Conservation (phyloP, 2,113 vertebrate genomes). For the Xyliphius kryptos region DNA sequence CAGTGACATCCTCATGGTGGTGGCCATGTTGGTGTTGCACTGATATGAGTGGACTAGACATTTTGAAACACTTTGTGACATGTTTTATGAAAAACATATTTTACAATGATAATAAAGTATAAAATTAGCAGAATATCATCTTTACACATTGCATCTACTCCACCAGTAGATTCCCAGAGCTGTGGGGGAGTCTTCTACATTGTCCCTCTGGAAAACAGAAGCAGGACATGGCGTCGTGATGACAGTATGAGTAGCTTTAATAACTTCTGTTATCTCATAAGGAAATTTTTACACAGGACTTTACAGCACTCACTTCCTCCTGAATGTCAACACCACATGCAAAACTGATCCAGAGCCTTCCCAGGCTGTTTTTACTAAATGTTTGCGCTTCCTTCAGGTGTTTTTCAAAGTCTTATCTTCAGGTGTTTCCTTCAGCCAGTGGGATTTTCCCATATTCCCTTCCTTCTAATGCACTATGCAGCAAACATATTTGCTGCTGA, state of each 20-base stretch:
- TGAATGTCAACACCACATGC: slow-evolving; percentile 4
- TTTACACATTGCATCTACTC: too few relatives aligned
- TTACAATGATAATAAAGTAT: too few relatives aligned
- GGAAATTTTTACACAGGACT: slow-evolving; percentile 19
- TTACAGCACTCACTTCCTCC: slow-evolving; percentile 16
- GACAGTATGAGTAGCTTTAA: slow-evolving; percentile 5
- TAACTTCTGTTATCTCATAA: slow-evolving; percentile 22
- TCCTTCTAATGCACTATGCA: slow-evolving; percentile 32
- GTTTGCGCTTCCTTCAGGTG: not conserved
- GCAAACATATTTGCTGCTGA: slow-evolving; percentile 19
- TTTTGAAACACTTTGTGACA: too few relatives aligned
- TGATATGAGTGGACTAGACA: too few relatives aligned
- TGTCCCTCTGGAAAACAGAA: slow-evolving; percentile 23
- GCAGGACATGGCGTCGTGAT: not conserved
- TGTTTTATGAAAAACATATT: too few relatives aligned
- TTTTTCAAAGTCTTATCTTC: not conserved
- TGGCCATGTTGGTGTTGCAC: too few relatives aligned
- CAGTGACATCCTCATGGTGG: too few relatives aligned
- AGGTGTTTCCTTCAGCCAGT: not conserved
- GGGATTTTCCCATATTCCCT: slow-evolving; percentile 34
- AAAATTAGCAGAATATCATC: too few relatives aligned
- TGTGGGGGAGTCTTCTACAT: not conserved
- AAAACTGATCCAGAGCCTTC: not conserved
- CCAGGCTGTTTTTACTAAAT: too few relatives aligned
- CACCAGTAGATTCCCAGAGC: too few relatives aligned